Conservation (phyloP, 2,888 invertebrate species). For the Endomychus coccineus region DNA sequence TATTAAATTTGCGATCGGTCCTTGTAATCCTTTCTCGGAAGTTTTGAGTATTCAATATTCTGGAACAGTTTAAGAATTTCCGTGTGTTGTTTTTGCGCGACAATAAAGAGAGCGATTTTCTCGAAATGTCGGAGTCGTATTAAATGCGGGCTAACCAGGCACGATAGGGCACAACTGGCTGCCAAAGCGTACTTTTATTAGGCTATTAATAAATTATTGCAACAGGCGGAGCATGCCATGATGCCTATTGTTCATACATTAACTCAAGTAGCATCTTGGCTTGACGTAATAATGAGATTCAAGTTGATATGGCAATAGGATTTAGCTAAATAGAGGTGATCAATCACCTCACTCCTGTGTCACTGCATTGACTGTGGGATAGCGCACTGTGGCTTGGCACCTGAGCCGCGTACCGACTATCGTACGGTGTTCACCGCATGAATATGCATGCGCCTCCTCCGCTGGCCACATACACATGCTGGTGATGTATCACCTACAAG, state of each 20-base stretch:
- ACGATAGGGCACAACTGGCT: constrained; percentile 37
- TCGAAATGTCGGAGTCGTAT: constrained; percentile 34
- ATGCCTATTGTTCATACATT: constrained; percentile 44
- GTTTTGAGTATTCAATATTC: constrained; percentile 16
- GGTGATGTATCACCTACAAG: constrained; percentile 40
- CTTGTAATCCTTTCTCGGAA: constrained; percentile 15
- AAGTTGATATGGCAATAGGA: constrained; percentile 45
- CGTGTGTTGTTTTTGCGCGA: constrained; percentile 32
- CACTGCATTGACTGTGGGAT: constrained; percentile 14
- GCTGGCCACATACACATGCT: constrained; percentile 32
- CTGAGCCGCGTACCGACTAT: constrained; percentile 32
- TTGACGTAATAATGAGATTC: constrained; percentile 47
- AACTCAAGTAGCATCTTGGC: constrained; percentile 46
- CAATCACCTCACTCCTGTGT: constrained; percentile 38
- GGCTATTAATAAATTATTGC: constrained; percentile 47
- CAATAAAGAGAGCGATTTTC: constrained; percentile 34
- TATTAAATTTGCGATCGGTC: constrained; percentile 11
- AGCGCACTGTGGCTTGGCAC: constrained; percentile 30
- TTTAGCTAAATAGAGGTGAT: constrained; percentile 42
- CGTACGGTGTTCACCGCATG: constrained; percentile 34
- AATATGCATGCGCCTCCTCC: constrained; percentile 37
- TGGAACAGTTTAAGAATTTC: constrained; percentile 18
- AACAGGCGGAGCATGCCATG: constrained; percentile 38
- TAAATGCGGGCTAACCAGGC: constrained; percentile 33
- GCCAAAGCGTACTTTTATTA: constrained; percentile 44